Conservation (phyloP, 2,113 vertebrate genomes). For the Ciconia maguari region DNA sequence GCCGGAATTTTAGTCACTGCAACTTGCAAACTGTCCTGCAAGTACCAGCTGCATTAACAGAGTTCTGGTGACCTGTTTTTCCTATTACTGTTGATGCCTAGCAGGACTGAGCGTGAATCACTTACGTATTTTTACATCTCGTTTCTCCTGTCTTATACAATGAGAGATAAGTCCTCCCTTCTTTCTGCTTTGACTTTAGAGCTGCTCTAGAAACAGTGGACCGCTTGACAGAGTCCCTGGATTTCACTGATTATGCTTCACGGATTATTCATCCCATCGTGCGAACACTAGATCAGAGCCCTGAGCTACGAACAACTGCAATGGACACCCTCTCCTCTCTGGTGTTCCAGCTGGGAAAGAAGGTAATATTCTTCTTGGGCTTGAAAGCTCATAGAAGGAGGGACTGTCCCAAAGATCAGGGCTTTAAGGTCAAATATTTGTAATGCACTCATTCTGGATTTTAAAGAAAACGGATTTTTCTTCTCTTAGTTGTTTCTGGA, state of each 20-base stretch:
- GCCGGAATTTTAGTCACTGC: background rate
- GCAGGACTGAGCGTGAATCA: background rate
- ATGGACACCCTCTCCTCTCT: slow-evolving; percentile 98
- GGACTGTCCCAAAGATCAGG: background rate
- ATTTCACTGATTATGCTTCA: slow-evolving; percentile 97
- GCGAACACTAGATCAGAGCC: slow-evolving; percentile 89
- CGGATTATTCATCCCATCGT: slow-evolving; percentile 97
- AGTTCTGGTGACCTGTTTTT: background rate
- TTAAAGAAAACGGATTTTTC: background rate
- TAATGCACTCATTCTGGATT: background rate
- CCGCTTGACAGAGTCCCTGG: slow-evolving; percentile 92
- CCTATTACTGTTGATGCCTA: background rate
- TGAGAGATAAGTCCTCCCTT: background rate
- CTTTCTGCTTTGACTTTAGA: slow-evolving; percentile 67
- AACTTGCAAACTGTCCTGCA: background rate
- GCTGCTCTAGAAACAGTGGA: slow-evolving; percentile 95
- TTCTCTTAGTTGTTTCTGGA: background rate
- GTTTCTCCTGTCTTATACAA: background rate
- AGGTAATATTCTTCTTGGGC: slow-evolving; percentile 74
- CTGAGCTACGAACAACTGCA: slow-evolving; percentile 88
- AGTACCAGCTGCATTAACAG: background rate
- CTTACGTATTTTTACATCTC: background rate
- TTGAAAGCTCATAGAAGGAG: background rate
- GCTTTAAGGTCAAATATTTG: background rate
- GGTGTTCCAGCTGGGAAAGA: slow-evolving; percentile 97